Conservation (phyloP, 2,797 vertebrate genomes). For the Spinus pinus region DNA sequence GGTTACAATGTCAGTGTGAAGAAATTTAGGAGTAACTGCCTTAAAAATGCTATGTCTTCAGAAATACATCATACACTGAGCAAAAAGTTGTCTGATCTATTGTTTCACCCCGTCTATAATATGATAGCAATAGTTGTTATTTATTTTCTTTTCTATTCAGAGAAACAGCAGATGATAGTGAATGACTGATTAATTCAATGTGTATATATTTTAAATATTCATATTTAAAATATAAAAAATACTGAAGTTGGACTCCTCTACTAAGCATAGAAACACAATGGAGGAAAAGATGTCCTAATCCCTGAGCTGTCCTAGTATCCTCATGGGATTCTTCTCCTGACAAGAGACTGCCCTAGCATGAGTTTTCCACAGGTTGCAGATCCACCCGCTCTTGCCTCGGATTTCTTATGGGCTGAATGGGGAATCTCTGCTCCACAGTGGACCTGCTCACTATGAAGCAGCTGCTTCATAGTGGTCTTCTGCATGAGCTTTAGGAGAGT, state of each 20-base stretch:
- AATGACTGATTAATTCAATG: not conserved
- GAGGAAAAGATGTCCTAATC: not conserved
- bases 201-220: not conserved
- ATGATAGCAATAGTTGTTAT: not conserved
- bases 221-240: not conserved
- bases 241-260: not conserved
- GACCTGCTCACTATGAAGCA: not conserved
- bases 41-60: not conserved
- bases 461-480: not conserved
- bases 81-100: not conserved
- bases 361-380: not conserved
- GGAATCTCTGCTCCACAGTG: not conserved
- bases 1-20: not conserved
- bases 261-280: not conserved
- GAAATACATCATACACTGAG: not conserved
- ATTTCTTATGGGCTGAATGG: not conserved
- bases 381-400: not conserved
- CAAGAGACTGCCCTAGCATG: accelerated
- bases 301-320: not conserved
- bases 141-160: not conserved
- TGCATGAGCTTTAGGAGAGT: not conserved
- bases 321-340: not conserved
- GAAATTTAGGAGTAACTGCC: not conserved
- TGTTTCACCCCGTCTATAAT: not conserved
- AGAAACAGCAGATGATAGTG: not conserved